Conservation (phyloP, 2,797 vertebrate species). For the Cichlasoma orientale region DNA sequence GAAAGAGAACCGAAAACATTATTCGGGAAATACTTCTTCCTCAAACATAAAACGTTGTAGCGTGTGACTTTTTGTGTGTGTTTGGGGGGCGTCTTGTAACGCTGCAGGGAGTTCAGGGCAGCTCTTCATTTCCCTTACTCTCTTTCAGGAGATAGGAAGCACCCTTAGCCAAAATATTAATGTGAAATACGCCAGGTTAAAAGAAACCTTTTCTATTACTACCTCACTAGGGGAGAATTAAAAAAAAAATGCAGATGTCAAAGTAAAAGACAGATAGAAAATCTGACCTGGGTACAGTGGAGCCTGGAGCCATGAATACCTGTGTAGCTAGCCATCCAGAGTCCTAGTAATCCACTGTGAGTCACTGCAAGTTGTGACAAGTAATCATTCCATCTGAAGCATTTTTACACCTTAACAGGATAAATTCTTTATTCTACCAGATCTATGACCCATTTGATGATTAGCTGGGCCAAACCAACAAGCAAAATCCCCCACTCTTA, state of each 20-base stretch:
- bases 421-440: no score
- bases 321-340: no score
- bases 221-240: neutral
- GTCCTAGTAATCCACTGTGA: neutral
- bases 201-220: neutral
- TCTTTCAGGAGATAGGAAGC: neutral
- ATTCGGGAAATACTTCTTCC: neutral
- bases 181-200: neutral
- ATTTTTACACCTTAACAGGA: neutral
- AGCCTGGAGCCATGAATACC: no score
- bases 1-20: neutral
- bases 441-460: no score
- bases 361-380: neutral
- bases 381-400: neutral
- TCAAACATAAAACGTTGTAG: neutral
- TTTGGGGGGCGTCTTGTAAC: neutral
- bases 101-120: neutral
- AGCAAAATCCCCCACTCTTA: no score
- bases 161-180: neutral
- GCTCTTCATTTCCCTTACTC: neutral
- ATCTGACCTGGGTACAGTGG: no score
- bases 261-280: no score
- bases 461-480: no score
- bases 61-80: neutral
- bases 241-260: neutral